Base-by-base conservation (phyloP, 2,888 invertebrate species). In the Muschampia plurimacula region DNA sequence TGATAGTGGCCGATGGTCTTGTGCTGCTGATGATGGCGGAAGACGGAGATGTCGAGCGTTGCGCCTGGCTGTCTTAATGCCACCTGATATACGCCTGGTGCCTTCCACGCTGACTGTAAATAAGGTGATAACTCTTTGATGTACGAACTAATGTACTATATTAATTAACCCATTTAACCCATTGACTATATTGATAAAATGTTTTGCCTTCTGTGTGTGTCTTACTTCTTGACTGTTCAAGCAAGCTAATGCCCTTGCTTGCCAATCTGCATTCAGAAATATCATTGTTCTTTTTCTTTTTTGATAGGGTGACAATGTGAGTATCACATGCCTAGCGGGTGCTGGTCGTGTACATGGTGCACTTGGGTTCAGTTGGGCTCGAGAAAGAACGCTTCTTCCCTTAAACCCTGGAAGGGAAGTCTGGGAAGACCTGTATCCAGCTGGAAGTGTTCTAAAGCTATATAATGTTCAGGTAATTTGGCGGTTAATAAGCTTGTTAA, bases 341-440 rank as follows among this genome's bases (percentile, higher is more conserved):
- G 97, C 96, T 67, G 95, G 96, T 49, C 89, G 95, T 62, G 91
- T 95, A 3, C 95, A 95, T 75, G 96, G 96, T 1, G 96, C 95
- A 52, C 94, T 97, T 70, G 98, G 97, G 5, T 98, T 97, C 84
- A 97, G 97, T 81, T 98, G 98, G 98, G 97, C 97, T 0, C 96
- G 97, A 78, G 97, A 97, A 82, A 96, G 96, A 72, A 96, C 96
- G 10, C 90, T 98, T 13, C 95, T 98, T 32, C 96, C 96, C 64
- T 95, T 97, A 74, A 95, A 95, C 68, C 97, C 97, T 0, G 96
- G 96, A 7, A 95, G 95, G n/a, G 97, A 97, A 81, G 97, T 97
- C 79, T 97, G 97, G 96, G 98, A 98, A 84, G 97, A 98, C 82
- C 93, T 98, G 39, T 97, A 96, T 86, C 98, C 98, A 0, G 96